Percentiles rank a stretch among this genome's conserved stretches.
Conservation (phyloP, 2,797 vertebrate genomes). For the Tolypeutes matacus region DNA sequence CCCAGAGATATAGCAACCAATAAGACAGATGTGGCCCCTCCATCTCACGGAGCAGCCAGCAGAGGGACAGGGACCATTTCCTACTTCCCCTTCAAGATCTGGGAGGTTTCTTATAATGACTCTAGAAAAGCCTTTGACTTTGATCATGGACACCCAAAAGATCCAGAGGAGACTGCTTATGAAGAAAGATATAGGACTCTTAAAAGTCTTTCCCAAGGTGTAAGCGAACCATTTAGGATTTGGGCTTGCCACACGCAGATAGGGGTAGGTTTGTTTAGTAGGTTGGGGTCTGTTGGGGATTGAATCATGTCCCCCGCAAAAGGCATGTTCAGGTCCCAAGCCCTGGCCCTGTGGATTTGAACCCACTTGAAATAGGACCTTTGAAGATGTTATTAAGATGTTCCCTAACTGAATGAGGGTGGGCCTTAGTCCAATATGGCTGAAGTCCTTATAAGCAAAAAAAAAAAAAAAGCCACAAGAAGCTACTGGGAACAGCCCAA, state of each 20-base stretch:
- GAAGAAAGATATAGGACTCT: neutral
- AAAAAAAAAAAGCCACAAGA: too few species aligned
- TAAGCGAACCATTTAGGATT: neutral
- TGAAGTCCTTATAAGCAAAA: too few species aligned
- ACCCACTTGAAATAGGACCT: too few species aligned
- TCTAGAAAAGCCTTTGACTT: neutral
- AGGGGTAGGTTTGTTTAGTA: neutral
- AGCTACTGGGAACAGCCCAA: too few species aligned
- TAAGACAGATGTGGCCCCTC: neutral
- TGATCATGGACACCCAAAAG: neutral
- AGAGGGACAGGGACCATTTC: too few species aligned
- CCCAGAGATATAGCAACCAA: neutral
- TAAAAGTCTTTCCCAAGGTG: neutral
- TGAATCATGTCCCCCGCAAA: too few species aligned
- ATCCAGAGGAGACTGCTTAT: neutral
- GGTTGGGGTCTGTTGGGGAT: too few species aligned
- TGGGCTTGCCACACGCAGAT: neutral
- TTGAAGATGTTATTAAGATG: too few species aligned
- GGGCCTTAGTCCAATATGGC: too few species aligned
- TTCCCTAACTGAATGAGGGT: too few species aligned
- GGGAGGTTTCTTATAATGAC: neutral
- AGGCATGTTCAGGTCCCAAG: too few species aligned
- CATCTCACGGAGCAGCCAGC: neutral
- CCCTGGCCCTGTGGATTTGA: too few species aligned
- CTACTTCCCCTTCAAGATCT: rapidly evolving